Evolutionary conservation across 1,140 invertebrate species (phyloP).

Genomic region (Aphelenchoides fujianensis): DNA sequence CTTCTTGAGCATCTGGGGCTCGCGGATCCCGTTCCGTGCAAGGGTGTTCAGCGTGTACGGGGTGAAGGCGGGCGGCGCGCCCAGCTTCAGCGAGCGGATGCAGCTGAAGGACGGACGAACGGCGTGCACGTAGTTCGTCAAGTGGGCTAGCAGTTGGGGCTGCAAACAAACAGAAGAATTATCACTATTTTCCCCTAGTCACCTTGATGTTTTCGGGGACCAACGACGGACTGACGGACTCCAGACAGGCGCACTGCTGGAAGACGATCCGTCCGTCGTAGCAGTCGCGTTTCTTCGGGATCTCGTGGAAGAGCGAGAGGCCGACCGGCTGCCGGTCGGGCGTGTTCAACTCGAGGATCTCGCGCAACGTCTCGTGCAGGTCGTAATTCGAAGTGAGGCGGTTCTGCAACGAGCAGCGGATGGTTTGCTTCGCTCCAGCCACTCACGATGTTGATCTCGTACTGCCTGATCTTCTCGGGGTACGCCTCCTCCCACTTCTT

Average conservation of each 20-base stretch:
- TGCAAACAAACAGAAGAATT: background rate
- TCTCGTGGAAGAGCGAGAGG: constrained; percentile 41
- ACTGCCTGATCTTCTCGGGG: constrained; percentile 25
- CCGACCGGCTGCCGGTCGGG: constrained; percentile 24
- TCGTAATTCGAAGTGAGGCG: constrained; percentile 51
- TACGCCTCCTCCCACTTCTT: constrained; percentile 29
- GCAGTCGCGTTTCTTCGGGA: constrained; percentile 44
- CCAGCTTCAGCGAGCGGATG: background rate
- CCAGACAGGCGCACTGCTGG: constrained; percentile 47
- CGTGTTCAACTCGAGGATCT: constrained; percentile 34
- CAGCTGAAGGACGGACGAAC: background rate
- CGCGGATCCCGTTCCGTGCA: background rate
- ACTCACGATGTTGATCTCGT: constrained; percentile 6
- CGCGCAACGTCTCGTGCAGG: constrained; percentile 47
- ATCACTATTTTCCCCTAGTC: background rate
- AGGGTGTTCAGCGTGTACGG: background rate
- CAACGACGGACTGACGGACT: background rate
- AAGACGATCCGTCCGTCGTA: constrained; percentile 37
- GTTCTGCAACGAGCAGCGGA: constrained; percentile 24
- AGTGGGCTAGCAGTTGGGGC: background rate
- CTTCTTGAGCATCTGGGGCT: background rate
- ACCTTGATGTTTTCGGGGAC: background rate
- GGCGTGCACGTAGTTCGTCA: background rate
- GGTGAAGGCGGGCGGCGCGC: background rate
- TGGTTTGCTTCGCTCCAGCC: background rate